phyloP scores from a whole-genome alignment of 2,113 vertebrate species.

The Oxygymnocypris stewartii region DNA sequence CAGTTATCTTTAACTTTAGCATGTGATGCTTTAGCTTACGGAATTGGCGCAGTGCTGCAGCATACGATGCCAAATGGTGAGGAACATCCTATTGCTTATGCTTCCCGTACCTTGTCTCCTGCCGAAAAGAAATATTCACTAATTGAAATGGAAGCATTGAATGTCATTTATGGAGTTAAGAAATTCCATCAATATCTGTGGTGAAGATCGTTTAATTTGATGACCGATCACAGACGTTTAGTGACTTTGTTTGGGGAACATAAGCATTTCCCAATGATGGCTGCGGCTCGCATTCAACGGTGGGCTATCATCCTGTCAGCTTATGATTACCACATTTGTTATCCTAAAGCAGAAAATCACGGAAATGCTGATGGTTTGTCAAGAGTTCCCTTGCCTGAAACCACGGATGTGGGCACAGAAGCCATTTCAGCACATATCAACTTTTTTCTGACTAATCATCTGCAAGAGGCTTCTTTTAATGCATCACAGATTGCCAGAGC shows the following conservation, averaged over 20 bases:
- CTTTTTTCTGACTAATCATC: background rate
- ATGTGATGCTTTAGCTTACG: constrained; percentile 2
- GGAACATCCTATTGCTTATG: background rate
- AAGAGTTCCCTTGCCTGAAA: background rate
- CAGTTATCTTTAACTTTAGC: background rate
- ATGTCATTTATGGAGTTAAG: background rate
- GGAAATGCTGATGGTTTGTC: background rate
- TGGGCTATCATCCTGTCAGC: background rate
- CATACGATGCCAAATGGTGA: background rate
- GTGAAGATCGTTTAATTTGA: background rate
- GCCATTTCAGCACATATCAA: background rate
- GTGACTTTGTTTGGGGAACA: background rate
- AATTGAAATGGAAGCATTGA: background rate
- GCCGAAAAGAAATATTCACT: background rate
- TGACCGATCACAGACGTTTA: background rate
- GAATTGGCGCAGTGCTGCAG: background rate
- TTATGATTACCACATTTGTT: background rate
- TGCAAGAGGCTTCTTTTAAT: background rate
- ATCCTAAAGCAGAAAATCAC: background rate
- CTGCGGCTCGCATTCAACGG: too few species aligned
- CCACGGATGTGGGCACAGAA: background rate
- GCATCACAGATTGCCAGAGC: background rate
- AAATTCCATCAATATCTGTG: background rate
- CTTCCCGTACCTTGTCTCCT: background rate
- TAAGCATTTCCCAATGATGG: background rate